A percentile compares a stretch with the other conserved stretches of the same genome.
phyloP scores from a whole-genome alignment of 2,797 vertebrate genomes.

The Erethizon dorsatum region DNA sequence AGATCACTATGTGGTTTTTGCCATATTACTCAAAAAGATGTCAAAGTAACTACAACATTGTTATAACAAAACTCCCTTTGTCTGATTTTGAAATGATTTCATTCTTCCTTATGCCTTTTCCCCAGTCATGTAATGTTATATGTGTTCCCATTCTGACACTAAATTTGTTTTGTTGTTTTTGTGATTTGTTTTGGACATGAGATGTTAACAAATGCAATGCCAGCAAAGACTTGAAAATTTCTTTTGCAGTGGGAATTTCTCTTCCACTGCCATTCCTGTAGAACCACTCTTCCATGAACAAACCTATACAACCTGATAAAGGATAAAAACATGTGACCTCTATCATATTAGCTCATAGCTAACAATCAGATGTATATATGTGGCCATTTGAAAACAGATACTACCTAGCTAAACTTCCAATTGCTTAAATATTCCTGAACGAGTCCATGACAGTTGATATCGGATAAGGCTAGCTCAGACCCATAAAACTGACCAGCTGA shows the following conservation, averaged over 20 bases:
- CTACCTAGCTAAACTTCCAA: not conserved
- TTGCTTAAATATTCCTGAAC: not conserved
- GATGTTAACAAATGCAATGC: not conserved
- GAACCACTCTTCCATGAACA: not conserved
- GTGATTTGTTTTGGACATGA: not conserved
- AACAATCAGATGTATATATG: not conserved
- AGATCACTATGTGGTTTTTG: not conserved
- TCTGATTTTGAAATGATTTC: not conserved
- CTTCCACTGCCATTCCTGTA: not conserved
- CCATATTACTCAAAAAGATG: not conserved
- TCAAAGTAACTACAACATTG: not conserved
- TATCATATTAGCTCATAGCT: not conserved
- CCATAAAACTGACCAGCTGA: too few relatives aligned
- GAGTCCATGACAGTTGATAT: too few relatives aligned
- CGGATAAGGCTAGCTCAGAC: not conserved
- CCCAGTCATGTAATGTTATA: not conserved
- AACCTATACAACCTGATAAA: not conserved
- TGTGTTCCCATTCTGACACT: not conserved
- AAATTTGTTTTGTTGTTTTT: not conserved
- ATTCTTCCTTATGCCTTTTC: not conserved
- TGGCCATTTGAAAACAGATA: not conserved
- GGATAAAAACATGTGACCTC: not conserved
- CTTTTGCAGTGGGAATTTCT: not conserved
- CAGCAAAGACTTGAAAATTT: not conserved
- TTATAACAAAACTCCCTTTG: not conserved